A percentile compares a stretch with the other conserved stretches of the same genome.
phyloP scores from a whole-genome alignment of 2,888 invertebrate genomes.

The Heliothis peltigera region DNA sequence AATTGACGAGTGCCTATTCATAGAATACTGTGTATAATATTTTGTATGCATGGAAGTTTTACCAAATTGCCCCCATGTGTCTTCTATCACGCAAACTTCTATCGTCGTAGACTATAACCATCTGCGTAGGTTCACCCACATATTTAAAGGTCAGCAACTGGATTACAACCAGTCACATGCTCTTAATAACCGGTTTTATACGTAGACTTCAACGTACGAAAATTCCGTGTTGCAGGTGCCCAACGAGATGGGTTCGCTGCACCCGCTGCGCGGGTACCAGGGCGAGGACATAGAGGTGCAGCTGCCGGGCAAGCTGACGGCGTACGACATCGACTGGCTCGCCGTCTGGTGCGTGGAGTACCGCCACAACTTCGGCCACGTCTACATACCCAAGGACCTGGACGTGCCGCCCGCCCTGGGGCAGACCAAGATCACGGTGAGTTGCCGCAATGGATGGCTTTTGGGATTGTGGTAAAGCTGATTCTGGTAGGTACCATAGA shows the following conservation, averaged over 20 bases:
- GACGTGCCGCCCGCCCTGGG: constrained; percentile 97
- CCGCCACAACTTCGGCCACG: constrained; percentile 97
- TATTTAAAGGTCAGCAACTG: background rate
- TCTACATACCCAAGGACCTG: constrained; percentile 95
- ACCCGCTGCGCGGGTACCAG: constrained; percentile 95
- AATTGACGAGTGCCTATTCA: no score
- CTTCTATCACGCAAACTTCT: no score
- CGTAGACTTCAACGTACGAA: no score
- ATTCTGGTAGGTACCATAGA: no score
- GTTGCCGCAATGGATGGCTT: constrained; percentile 61
- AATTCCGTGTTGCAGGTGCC: constrained; percentile 94
- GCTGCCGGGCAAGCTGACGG: constrained; percentile 95
- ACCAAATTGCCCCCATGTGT: no score
- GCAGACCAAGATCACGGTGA: constrained; percentile 97
- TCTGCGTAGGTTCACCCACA: no score
- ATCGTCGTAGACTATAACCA: no score
- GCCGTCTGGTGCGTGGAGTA: constrained; percentile 97
- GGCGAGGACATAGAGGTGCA: constrained; percentile 98
- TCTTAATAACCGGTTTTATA: no score
- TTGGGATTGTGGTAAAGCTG: background rate
- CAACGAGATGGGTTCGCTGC: constrained; percentile 95
- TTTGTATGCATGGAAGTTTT: no score
- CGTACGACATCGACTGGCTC: constrained; percentile 97
- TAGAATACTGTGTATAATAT: no score
- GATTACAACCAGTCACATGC: background rate